Evolutionary conservation across 2,113 vertebrate species (phyloP).

Genomic region (Eurypyga helias): DNA sequence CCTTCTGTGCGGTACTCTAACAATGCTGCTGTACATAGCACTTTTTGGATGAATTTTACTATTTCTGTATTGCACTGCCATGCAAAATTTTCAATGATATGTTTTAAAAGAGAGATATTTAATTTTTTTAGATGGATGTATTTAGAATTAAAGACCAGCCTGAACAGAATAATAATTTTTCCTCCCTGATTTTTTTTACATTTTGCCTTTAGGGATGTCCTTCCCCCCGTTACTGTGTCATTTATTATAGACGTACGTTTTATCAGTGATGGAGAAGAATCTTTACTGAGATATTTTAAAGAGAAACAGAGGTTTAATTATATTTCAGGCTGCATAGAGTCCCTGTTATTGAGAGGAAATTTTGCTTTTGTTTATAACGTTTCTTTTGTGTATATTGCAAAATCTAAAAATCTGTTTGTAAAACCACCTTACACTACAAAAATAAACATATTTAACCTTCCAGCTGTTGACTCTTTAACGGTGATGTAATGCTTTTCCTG

Average conservation of each 20-base stretch:
- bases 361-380: slow-evolving; percentile 35
- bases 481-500: neutral
- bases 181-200: neutral
- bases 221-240: neutral
- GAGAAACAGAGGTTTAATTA: slow-evolving; percentile 44
- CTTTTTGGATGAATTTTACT: slow-evolving; percentile 70
- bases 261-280: slow-evolving; percentile 31
- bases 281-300: slow-evolving; percentile 63
- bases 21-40: slow-evolving; percentile 78
- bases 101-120: slow-evolving; percentile 60
- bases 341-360: slow-evolving; percentile 12
- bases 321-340: neutral
- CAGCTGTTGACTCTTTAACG: neutral
- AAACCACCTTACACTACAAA: slow-evolving; percentile 45
- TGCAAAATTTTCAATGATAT: slow-evolving; percentile 67
- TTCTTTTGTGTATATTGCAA: slow-evolving; percentile 51
- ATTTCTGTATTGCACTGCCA: slow-evolving; percentile 83
- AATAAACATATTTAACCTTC: slow-evolving; percentile 76
- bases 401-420: slow-evolving; percentile 50
- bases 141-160: slow-evolving; percentile 73
- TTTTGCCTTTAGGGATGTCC: slow-evolving; percentile 9
- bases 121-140: slow-evolving; percentile 72
- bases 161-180: slow-evolving; percentile 28
- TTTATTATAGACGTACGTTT: slow-evolving; percentile 65
- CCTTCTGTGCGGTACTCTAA: slow-evolving; percentile 3